A percentile compares a stretch with the other conserved stretches of the same genome.
phyloP scores from a whole-genome alignment of 2,113 vertebrate genomes.

The Synchiropus splendidus region DNA sequence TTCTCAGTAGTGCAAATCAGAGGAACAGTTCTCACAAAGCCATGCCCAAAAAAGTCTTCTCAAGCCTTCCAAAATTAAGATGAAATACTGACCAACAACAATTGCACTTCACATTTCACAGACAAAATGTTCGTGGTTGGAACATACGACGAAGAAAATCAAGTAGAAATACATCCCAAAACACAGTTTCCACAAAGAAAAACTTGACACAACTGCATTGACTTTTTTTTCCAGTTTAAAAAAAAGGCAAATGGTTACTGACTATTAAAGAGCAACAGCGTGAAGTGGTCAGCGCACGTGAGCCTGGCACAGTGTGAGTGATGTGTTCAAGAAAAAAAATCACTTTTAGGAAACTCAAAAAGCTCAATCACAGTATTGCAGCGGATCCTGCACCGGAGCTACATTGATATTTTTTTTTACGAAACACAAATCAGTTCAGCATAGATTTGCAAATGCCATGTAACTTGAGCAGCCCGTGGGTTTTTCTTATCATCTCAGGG shows the following conservation, averaged over 20 bases:
- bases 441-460: slow-evolving; percentile 33
- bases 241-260: slow-evolving; percentile 47
- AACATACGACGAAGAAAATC: slow-evolving; percentile 19
- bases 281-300: slow-evolving; percentile 4
- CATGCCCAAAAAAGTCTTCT: slow-evolving; percentile 27
- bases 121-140: slow-evolving; percentile 33
- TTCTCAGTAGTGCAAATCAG: slow-evolving; percentile 55
- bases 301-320: slow-evolving; percentile 22
- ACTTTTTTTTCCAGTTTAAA: slow-evolving; percentile 19
- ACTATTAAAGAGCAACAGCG: slow-evolving; percentile 17
- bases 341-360: slow-evolving; percentile 11
- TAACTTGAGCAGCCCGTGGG: too few relatives aligned
- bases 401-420: neutral
- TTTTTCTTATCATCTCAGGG: too few relatives aligned
- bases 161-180: slow-evolving; percentile 15
- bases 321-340: slow-evolving; percentile 6
- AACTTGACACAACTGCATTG: slow-evolving; percentile 21
- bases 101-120: slow-evolving; percentile 60
- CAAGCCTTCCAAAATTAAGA: slow-evolving; percentile 26
- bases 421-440: slow-evolving; percentile 27
- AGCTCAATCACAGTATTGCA: slow-evolving; percentile 20
- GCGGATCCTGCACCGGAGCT: slow-evolving; percentile 10
- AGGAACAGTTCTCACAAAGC: slow-evolving; percentile 32
- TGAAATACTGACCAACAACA: slow-evolving; percentile 51
- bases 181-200: slow-evolving; percentile 23